phyloP scores from a whole-genome alignment of 2,888 invertebrate species.

The Cinara cedri region DNA sequence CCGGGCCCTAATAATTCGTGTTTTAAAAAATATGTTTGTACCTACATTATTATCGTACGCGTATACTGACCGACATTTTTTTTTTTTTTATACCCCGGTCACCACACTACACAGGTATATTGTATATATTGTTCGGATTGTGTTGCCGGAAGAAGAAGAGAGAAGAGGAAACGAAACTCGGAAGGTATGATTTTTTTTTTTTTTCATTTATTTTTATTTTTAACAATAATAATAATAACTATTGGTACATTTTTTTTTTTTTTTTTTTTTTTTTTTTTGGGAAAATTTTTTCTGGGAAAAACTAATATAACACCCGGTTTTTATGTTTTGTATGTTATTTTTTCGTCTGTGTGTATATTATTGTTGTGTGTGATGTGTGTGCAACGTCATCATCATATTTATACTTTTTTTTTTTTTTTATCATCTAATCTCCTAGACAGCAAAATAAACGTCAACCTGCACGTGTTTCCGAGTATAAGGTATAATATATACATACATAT shows the following conservation, averaged over 20 bases:
- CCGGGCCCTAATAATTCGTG: too few relatives aligned
- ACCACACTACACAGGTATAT: conserved; percentile 64
- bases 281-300: conserved; percentile 10
- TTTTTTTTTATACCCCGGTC: not conserved
- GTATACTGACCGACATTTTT: not conserved
- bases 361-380: too few relatives aligned
- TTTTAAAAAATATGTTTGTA: too few relatives aligned
- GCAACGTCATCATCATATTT: not conserved
- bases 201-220: conserved; percentile 43
- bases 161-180: conserved; percentile 81
- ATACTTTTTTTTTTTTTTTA: too few relatives aligned
- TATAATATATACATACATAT: too few relatives aligned
- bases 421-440: not conserved
- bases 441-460: not conserved
- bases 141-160: conserved; percentile 66
- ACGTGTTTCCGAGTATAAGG: too few relatives aligned
- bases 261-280: too few relatives aligned
- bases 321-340: not conserved
- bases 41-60: too few relatives aligned
- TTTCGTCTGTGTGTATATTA: not conserved
- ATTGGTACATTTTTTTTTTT: too few relatives aligned
- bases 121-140: conserved; percentile 62
- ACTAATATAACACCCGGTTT: conserved; percentile 25
- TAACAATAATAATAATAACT: conserved; percentile 13
- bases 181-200: conserved; percentile 71